These are phyloP conservation scores for Synergus umbraculus DNA, from an alignment of 2,888 invertebrate species.

Conservation along the genomic window DNA sequence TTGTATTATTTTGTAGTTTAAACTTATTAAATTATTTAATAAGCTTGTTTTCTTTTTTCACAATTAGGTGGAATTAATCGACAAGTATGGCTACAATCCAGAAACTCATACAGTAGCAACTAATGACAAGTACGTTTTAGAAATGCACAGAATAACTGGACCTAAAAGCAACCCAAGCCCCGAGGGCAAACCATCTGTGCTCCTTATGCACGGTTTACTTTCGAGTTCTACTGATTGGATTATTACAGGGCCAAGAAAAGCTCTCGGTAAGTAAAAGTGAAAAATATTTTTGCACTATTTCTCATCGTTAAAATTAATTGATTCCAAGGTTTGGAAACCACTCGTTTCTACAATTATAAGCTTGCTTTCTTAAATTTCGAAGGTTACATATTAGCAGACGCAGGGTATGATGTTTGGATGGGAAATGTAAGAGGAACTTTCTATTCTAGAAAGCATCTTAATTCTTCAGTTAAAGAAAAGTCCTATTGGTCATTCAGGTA, in stretches of 20 bases:
- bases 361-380: neutral
- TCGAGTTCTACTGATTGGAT: constrained; percentile 87
- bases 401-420: constrained; percentile 81
- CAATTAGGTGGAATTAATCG: constrained; percentile 77
- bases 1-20: neutral
- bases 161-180: constrained; percentile 78
- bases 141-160: constrained; percentile 85
- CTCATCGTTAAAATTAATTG: neutral
- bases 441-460: constrained; percentile 79
- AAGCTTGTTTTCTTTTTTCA: neutral
- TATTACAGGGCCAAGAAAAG: constrained; percentile 83
- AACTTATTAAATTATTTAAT: neutral
- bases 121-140: constrained; percentile 87
- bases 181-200: constrained; percentile 80
- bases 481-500: constrained; percentile 46
- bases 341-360: neutral
- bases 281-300: constrained; percentile 32
- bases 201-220: constrained; percentile 85
- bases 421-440: constrained; percentile 82
- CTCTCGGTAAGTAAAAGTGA: constrained; percentile 79
- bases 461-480: neutral
- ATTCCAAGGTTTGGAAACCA: too few relatives aligned
- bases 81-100: constrained; percentile 82
- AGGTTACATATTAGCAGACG: constrained; percentile 79
- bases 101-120: constrained; percentile 84